Evolutionary conservation across 2,113 vertebrate species (phyloP).

Genomic region (Platysteira castanea): DNA sequence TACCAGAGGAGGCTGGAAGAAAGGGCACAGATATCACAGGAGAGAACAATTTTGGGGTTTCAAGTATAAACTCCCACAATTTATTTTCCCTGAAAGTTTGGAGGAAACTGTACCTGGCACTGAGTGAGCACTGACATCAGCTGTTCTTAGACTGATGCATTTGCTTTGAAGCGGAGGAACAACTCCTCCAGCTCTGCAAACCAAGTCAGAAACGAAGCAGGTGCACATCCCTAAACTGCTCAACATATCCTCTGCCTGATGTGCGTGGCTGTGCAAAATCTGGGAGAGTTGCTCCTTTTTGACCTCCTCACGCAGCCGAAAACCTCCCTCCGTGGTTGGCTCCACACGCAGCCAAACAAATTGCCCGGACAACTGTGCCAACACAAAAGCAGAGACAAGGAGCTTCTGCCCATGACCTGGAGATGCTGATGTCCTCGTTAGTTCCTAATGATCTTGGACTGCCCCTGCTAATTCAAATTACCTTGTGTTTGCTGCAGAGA

Average conservation of each 20-base stretch:
- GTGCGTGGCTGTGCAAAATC: not conserved
- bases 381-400: not conserved
- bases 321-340: not conserved
- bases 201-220: not conserved
- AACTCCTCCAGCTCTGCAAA: not conserved
- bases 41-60: not conserved
- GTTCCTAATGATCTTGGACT: conserved; percentile 34
- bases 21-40: not conserved
- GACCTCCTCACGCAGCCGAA: not conserved
- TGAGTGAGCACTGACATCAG: not conserved
- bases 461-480: conserved; percentile 36
- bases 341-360: not conserved
- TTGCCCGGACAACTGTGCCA: not conserved
- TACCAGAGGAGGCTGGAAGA: not conserved
- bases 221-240: not conserved
- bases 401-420: conserved; percentile 22
- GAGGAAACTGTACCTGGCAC: not conserved
- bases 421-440: conserved; percentile 39
- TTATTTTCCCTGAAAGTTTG: not conserved
- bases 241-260: not conserved
- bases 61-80: not conserved
- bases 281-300: not conserved
- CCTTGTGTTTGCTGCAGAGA: conserved; percentile 38
- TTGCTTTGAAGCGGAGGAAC: fast-evolving
- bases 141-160: not conserved